A percentile compares a stretch with the other conserved stretches of the same genome.
Evolutionary conservation across 2,113 vertebrate species (phyloP).

Genomic region (Anarrhichthys ocellatus): DNA sequence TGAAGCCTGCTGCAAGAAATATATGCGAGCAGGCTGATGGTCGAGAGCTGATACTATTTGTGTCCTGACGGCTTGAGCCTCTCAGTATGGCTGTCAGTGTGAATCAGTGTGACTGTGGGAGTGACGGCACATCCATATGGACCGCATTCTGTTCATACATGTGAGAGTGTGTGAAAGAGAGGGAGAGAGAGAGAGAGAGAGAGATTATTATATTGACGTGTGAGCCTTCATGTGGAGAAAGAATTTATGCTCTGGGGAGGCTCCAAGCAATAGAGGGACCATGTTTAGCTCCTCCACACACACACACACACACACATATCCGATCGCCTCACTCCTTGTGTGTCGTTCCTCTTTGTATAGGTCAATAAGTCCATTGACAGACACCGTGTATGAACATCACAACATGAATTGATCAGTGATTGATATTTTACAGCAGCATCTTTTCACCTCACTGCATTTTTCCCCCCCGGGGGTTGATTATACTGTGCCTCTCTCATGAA

Average conservation of each 20-base stretch:
- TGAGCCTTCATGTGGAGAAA: conserved; percentile 67
- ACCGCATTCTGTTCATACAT: conserved; percentile 49
- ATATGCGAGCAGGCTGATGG: conserved; percentile 41
- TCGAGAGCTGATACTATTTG: conserved; percentile 71
- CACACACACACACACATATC: conserved; percentile 34
- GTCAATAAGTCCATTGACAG: conserved; percentile 10
- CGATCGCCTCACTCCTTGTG: neutral
- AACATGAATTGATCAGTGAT: conserved; percentile 34
- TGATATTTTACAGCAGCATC: conserved; percentile 34
- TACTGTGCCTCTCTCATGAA: neutral
- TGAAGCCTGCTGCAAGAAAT: conserved; percentile 33
- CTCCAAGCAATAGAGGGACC: conserved; percentile 41
- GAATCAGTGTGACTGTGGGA: conserved; percentile 68
- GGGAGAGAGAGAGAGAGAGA: no score
- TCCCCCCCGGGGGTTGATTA: conserved; percentile 20
- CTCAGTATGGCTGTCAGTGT: conserved; percentile 64
- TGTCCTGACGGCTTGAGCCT: conserved; percentile 57
- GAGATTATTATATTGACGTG: conserved; percentile 56
- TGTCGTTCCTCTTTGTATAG: conserved; percentile 1
- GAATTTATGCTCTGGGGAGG: conserved; percentile 60
- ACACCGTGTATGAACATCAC: conserved; percentile 25
- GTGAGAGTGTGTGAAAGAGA: conserved; percentile 23
- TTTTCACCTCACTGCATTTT: conserved; percentile 17
- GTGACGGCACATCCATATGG: conserved; percentile 69
- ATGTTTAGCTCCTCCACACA: conserved; percentile 51